These are phyloP conservation scores for Therioaphis trifolii DNA, from an alignment of 2,888 invertebrate genomes.

Conservation along the genomic window DNA sequence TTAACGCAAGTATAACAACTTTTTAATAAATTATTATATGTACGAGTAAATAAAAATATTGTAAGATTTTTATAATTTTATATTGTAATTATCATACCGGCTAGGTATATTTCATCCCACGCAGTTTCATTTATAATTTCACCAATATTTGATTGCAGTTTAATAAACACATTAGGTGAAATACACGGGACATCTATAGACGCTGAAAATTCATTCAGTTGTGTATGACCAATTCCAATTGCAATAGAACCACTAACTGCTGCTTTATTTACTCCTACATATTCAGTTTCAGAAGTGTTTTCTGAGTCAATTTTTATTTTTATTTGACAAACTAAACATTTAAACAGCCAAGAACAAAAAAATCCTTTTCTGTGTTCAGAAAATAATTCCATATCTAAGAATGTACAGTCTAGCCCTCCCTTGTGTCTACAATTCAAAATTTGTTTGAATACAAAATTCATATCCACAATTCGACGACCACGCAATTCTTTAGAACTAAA, in stretches of 20 bases:
- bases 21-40: constrained; percentile 23
- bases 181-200: too few relatives aligned
- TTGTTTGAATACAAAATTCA: constrained; percentile 5
- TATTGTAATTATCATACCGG: constrained; percentile 11
- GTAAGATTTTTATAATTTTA: constrained; percentile 8
- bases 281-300: constrained; percentile 20
- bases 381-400: too few relatives aligned
- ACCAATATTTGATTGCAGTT: constrained; percentile 7
- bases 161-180: constrained; percentile 10
- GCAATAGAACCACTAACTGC: too few relatives aligned
- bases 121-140: constrained; percentile 11
- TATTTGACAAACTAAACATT: constrained; percentile 15
- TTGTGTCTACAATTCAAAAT: too few relatives aligned
- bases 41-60: constrained; percentile 17
- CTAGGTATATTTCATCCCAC: constrained; percentile 20
- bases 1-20: not conserved
- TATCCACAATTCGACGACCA: constrained; percentile 7
- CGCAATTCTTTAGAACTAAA: not conserved
- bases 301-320: constrained; percentile 13
- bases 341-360: constrained; percentile 25
- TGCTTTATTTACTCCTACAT: constrained; percentile 1
- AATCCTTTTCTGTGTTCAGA: constrained; percentile 20
- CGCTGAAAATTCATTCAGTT: constrained; percentile 4
- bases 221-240: too few relatives aligned
- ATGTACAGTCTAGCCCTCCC: too few relatives aligned